Percentiles rank a stretch among this genome's conserved stretches.
These are phyloP conservation scores for Agrenia bidenticulata DNA, from an alignment of 2,888 invertebrate species.

Conservation along the genomic window DNA sequence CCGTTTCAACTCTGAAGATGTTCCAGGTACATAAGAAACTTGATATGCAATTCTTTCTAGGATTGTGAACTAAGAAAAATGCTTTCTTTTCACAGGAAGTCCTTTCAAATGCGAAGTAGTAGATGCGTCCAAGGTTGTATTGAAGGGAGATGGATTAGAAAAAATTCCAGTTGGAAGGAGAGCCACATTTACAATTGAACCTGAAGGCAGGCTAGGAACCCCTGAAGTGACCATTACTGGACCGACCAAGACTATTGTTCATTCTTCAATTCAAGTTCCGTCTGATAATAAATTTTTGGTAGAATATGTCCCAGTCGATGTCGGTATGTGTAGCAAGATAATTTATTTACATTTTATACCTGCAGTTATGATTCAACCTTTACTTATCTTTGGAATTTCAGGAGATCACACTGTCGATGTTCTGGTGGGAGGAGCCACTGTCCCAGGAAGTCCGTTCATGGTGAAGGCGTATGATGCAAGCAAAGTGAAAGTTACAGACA, in stretches of 20 bases:
- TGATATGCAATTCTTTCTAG: too few species aligned
- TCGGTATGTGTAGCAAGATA: conserved; percentile 62
- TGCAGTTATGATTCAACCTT: neutral
- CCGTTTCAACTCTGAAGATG: conserved; percentile 92
- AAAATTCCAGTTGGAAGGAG: conserved; percentile 83
- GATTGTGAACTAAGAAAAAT: neutral
- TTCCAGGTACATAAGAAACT: conserved; percentile 67
- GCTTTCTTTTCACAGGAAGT: conserved; percentile 61
- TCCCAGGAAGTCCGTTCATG: conserved; percentile 89
- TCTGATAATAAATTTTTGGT: conserved; percentile 57
- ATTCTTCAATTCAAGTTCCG: conserved; percentile 60
- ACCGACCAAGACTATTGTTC: conserved; percentile 69
- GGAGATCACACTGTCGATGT: conserved; percentile 89
- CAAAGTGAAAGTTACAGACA: conserved; percentile 91
- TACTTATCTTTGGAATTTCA: conserved; percentile 52
- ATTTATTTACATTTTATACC: neutral
- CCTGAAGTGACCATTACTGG: conserved; percentile 80
- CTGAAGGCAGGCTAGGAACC: conserved; percentile 67
- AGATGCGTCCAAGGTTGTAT: conserved; percentile 79
- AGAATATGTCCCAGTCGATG: conserved; percentile 79
- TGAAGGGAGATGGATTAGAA: conserved; percentile 77
- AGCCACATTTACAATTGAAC: conserved; percentile 83
- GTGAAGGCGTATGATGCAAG: conserved; percentile 95
- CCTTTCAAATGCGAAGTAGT: conserved; percentile 78
- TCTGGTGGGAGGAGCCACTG: conserved; percentile 69